Conservation (phyloP, 2,113 vertebrate species). For the Nanorana parkeri region DNA sequence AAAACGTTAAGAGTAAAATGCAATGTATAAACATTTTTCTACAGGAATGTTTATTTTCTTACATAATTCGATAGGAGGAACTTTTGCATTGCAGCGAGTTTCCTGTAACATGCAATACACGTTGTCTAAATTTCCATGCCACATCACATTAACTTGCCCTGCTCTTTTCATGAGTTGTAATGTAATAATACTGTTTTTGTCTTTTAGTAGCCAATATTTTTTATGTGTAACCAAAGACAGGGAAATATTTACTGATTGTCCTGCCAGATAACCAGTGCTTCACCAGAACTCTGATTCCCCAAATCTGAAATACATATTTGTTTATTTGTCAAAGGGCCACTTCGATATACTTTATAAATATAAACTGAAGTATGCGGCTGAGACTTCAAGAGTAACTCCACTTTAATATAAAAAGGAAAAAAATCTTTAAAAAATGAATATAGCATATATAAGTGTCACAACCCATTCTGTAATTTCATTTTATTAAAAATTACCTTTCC, state of each 20-base stretch:
- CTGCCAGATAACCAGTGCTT: background rate
- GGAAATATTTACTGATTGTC: background rate
- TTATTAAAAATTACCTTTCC: too few species aligned
- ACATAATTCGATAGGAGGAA: slow-evolving; percentile 28
- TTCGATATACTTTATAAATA: too few species aligned
- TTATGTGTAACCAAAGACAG: background rate
- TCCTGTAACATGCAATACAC: background rate
- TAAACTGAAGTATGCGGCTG: too few species aligned
- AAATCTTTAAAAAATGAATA: too few species aligned
- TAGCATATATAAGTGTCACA: too few species aligned
- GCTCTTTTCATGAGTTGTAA: background rate
- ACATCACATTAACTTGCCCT: background rate
- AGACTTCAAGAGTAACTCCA: too few species aligned
- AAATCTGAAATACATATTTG: too few species aligned
- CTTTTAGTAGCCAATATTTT: background rate
- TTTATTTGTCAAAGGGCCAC: too few species aligned
- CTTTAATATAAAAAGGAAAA: too few species aligned
- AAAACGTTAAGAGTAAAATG: slow-evolving; percentile 7
- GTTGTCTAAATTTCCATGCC: slow-evolving; percentile 4
- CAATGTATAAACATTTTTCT: slow-evolving; percentile 21
- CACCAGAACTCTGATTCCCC: background rate
- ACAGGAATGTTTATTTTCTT: slow-evolving; percentile 29
- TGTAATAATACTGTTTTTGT: background rate
- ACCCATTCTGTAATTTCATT: too few species aligned
- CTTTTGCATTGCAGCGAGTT: slow-evolving; percentile 4